Conservation (phyloP, 2,113 vertebrate genomes). For the Bambusicola thoracicus region DNA sequence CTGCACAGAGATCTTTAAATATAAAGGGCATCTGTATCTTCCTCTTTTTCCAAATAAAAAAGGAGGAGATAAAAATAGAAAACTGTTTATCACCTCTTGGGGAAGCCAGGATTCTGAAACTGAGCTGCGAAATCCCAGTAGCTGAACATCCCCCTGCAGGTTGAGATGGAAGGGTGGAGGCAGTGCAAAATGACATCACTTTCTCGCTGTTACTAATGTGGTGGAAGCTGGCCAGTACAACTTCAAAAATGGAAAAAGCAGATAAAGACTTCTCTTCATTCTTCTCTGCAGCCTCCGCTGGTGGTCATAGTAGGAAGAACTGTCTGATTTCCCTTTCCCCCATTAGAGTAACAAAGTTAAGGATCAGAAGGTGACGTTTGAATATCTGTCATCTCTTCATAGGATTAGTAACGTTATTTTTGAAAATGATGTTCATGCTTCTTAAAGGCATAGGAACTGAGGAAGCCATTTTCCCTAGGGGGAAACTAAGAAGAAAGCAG, state of each 20-base stretch:
- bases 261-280: neutral
- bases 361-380: neutral
- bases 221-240: neutral
- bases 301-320: neutral
- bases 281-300: neutral
- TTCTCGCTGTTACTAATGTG: neutral
- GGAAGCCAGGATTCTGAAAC: neutral
- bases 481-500: neutral
- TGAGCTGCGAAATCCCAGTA: neutral
- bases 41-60: neutral
- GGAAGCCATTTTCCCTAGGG: neutral
- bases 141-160: neutral
- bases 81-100: fast-evolving
- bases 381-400: neutral
- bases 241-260: conserved; percentile 33
- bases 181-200: neutral
- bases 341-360: neutral
- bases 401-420: neutral
- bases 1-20: neutral
- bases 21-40: neutral
- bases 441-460: neutral
- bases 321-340: neutral
- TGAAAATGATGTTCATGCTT: fast-evolving
- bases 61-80: neutral
- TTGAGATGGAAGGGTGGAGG: neutral